These are phyloP conservation scores for Steinernema scapterisci DNA, from an alignment of 2,888 invertebrate genomes.

Conservation along the genomic window DNA sequence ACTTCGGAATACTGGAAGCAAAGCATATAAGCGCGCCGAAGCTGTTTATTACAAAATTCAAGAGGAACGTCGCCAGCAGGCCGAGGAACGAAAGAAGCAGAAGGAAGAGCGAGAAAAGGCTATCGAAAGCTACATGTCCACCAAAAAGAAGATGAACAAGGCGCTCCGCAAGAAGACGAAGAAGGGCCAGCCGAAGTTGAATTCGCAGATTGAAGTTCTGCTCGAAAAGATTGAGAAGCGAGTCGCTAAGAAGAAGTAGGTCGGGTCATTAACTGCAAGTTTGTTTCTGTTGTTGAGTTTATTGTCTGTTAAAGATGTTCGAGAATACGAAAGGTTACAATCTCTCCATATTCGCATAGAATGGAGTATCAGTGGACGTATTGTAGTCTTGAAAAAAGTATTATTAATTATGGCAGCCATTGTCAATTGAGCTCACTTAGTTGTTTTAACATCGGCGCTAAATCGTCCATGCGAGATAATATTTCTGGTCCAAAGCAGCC, in stretches of 20 bases:
- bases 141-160: constrained; percentile 54
- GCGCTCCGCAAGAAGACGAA: constrained; percentile 53
- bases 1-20: constrained; percentile 6
- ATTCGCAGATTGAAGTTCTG: constrained; percentile 56
- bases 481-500: constrained; percentile 77
- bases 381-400: not conserved
- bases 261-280: not conserved
- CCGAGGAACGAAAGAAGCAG: constrained; percentile 39
- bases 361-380: not conserved
- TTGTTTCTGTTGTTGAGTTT: not conserved
- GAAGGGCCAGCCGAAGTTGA: constrained; percentile 60
- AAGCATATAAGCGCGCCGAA: constrained; percentile 47
- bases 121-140: constrained; percentile 45
- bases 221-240: constrained; percentile 54
- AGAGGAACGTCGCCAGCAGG: constrained; percentile 35
- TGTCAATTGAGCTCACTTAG: constrained; percentile 66
- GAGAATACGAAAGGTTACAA: not conserved
- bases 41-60: constrained; percentile 41
- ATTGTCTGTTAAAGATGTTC: not conserved
- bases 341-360: not conserved
- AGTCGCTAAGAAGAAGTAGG: constrained; percentile 35
- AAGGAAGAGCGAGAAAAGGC: constrained; percentile 40
- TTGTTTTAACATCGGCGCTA: constrained; percentile 41
- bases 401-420: not conserved
- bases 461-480: constrained; percentile 73